A percentile compares a stretch with the other conserved stretches of the same genome.
Conservation (phyloP, 1,140 invertebrate genomes). For the Caenorhabditis remanei region DNA sequence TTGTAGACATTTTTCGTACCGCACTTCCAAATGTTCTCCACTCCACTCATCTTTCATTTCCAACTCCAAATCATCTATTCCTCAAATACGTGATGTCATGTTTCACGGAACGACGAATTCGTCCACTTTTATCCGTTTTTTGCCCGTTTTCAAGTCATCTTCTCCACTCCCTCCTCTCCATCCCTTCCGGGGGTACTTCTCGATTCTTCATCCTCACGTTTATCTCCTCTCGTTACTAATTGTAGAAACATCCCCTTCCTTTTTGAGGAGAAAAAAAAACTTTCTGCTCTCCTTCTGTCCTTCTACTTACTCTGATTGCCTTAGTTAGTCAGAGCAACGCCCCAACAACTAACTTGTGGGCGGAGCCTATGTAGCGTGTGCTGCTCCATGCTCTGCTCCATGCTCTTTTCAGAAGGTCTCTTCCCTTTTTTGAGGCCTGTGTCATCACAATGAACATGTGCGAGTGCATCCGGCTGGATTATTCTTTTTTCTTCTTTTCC, state of each 20-base stretch:
- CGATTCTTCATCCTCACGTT: not conserved
- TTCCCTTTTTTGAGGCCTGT: conserved; percentile 1
- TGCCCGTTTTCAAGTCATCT: conserved; percentile 28
- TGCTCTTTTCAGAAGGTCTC: conserved; percentile 49
- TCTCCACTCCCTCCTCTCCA: not conserved
- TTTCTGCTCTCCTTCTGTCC: conserved; percentile 33
- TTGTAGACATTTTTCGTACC: no score
- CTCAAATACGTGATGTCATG: conserved; percentile 31
- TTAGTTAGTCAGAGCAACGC: conserved; percentile 37
- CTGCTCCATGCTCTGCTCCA: conserved; percentile 28
- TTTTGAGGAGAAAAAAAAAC: conserved; percentile 1
- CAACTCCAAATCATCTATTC: conserved; percentile 10
- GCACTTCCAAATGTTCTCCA: not conserved
- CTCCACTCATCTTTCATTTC: not conserved
- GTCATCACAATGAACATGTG: conserved; percentile 53
- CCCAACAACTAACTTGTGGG: conserved; percentile 34
- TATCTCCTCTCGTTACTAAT: conserved; percentile 1
- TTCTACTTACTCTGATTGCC: conserved; percentile 51
- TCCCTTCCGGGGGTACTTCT: conserved; percentile 26
- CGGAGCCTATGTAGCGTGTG: conserved; percentile 6
- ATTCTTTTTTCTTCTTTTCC: not conserved
- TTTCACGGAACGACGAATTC: conserved; percentile 47
- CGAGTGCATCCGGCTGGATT: conserved; percentile 48
- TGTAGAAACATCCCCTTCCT: conserved; percentile 1
- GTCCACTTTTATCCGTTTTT: conserved; percentile 14